A percentile compares a stretch with the other conserved stretches of the same genome.
Evolutionary conservation across 1,140 invertebrate species (phyloP).

Genomic region (Nylanderia fulva): DNA sequence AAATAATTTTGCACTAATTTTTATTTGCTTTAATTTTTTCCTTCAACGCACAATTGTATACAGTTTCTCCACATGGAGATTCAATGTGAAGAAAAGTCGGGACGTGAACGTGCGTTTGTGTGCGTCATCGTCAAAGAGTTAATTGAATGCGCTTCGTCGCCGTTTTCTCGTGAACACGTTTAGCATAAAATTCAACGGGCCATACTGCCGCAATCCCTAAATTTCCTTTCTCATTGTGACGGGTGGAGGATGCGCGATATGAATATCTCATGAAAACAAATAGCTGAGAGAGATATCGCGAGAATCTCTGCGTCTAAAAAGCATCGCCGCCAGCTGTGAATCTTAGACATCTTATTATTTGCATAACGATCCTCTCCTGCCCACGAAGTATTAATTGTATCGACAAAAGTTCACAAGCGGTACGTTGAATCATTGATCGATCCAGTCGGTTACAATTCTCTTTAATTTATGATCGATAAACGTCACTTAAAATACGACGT

Average conservation of each 20-base stretch:
- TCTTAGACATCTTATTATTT: slow-evolving; percentile 39
- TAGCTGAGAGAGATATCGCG: slow-evolving; percentile 36
- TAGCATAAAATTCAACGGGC: slow-evolving; percentile 21
- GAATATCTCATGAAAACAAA: slow-evolving; percentile 51
- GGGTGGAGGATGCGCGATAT: slow-evolving; percentile 11
- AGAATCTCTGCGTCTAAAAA: slow-evolving; percentile 12
- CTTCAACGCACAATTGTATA: background rate
- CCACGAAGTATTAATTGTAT: slow-evolving; percentile 29
- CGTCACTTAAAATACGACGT: slow-evolving; percentile 22
- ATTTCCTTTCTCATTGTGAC: slow-evolving; percentile 29
- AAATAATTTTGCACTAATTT: too few species aligned
- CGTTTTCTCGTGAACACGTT: slow-evolving; percentile 7
- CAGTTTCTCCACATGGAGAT: background rate
- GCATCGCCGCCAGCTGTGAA: background rate
- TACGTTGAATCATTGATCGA: background rate
- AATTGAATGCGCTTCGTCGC: slow-evolving; percentile 1
- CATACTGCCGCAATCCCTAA: slow-evolving; percentile 1
- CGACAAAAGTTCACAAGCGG: background rate
- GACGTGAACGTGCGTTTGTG: background rate
- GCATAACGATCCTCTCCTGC: background rate
- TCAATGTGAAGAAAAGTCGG: background rate
- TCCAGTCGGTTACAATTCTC: slow-evolving; percentile 7
- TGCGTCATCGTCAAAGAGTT: slow-evolving; percentile 2
- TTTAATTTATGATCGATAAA: slow-evolving; percentile 33
- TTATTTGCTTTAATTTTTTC: background rate